A percentile compares a stretch with the other conserved stretches of the same genome.
Conservation (phyloP, 1,140 invertebrate species). For the Aphelenchoides fujianensis region DNA sequence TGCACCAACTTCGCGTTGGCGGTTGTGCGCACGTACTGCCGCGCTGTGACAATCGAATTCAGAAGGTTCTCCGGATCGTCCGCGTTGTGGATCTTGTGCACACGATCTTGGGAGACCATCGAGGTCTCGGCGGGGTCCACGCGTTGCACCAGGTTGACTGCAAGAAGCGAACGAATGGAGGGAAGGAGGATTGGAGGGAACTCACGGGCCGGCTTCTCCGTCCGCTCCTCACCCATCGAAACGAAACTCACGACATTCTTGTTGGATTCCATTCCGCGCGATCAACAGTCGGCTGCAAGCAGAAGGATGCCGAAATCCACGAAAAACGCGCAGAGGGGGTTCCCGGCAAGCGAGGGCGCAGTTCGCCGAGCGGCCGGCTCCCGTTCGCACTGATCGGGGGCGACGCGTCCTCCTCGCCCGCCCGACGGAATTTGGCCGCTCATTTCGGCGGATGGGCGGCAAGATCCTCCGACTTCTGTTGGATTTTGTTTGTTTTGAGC, state of each 20-base stretch:
- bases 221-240: background rate
- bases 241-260: background rate
- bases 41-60: slow-evolving; percentile 58
- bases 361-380: no score
- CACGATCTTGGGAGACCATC: slow-evolving; percentile 6
- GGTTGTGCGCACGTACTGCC: slow-evolving; percentile 68
- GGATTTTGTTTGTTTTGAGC: no score
- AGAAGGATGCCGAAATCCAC: no score
- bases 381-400: no score
- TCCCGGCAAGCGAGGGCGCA: no score
- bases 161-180: background rate
- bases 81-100: slow-evolving; percentile 24
- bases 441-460: no score
- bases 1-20: slow-evolving; percentile 70
- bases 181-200: background rate
- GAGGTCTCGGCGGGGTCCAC: background rate
- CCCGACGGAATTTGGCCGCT: no score
- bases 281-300: no score
- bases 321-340: no score
- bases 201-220: background rate
- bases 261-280: background rate
- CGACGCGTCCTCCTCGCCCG: no score
- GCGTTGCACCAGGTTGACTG: background rate
- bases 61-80: slow-evolving; percentile 69
- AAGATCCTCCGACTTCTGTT: no score